phyloP scores from a whole-genome alignment of 2,888 invertebrate genomes.

The Leucophenga montana region DNA sequence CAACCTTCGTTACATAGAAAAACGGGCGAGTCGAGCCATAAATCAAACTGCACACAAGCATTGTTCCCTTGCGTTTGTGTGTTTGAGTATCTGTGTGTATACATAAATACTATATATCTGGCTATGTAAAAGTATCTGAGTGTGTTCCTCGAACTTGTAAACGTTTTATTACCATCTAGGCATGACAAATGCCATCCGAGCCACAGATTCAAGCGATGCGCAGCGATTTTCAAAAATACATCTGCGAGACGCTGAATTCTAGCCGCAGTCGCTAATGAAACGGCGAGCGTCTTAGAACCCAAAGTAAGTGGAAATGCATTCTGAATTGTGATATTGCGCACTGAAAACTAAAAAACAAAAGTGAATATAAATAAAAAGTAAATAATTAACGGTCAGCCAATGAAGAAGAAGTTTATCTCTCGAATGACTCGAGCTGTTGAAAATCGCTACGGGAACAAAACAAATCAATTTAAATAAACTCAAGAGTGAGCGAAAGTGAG shows the following conservation, averaged over 20 bases:
- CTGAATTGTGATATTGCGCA: not conserved
- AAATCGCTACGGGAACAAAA: conserved; percentile 43
- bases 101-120: not conserved
- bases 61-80: conserved; percentile 12
- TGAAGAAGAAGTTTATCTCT: conserved; percentile 29
- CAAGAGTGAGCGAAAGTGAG: not conserved
- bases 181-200: conserved; percentile 24
- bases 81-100: conserved; percentile 21
- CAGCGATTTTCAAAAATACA: conserved; percentile 27
- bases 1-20: conserved; percentile 31
- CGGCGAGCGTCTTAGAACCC: not conserved
- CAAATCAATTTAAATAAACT: conserved; percentile 56
- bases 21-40: conserved; percentile 53
- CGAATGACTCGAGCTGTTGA: conserved; percentile 14
- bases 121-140: conserved; percentile 20
- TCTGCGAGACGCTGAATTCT: conserved; percentile 1
- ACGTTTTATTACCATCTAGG: conserved; percentile 51
- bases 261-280: conserved; percentile 15
- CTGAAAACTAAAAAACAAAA: not conserved
- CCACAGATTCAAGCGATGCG: conserved; percentile 19
- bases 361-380: not conserved
- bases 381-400: conserved; percentile 12
- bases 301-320: too few relatives aligned
- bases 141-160: conserved; percentile 59
- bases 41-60: conserved; percentile 51